Evolutionary conservation across 2,797 vertebrate species (phyloP), one percentile per base, ranked within the genome.

Genomic region (Naso thynnoides): DNA sequence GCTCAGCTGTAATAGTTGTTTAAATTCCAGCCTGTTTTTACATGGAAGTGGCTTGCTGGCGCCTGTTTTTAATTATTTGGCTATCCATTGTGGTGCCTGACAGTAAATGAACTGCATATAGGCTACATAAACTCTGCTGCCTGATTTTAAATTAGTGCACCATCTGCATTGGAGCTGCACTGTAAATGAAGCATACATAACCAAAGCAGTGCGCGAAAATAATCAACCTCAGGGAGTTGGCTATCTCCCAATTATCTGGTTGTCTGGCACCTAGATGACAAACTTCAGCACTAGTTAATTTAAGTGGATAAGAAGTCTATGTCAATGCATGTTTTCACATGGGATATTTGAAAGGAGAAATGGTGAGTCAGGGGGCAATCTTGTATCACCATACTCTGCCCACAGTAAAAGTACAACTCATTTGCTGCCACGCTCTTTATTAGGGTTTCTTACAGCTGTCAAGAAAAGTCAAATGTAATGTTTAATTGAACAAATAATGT

Each of bases 31-130:
- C 48, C 26, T 47, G 47, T 78, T 73, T 79, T 57, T 71, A 72
- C 79, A 57, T 45, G 47, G 42, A 81, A 53, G 49, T 62, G 74
- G 11, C 23, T 79, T 31, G n/a, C 62, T 67, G 33, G 68, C 49
- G 70, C 55, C 65, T 74, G 56, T 77, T 78, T 83, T 60, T 70
- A 82, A 79, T 84, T 18, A 79, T 53, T 47, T 74, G 67, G 69
- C 62, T 48, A 36, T 64, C 48, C 15, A 59, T 38, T 7, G 31
- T 70, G 52, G 60, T 76, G 69, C 60, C 68, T 31, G 59, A 64
- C 57, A 70, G 47, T 79, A 79, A 88, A 84, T 70, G 3, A 82
- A 80, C 23, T 71, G 71, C 57, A 59, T 74, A n/a, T n/a, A n/a
- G n/a, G n/a, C n/a, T n/a, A n/a, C n/a, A 67, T 77, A 78, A 88